Conservation (phyloP, 2,113 vertebrate genomes). For the Erinaceus europaeus region DNA sequence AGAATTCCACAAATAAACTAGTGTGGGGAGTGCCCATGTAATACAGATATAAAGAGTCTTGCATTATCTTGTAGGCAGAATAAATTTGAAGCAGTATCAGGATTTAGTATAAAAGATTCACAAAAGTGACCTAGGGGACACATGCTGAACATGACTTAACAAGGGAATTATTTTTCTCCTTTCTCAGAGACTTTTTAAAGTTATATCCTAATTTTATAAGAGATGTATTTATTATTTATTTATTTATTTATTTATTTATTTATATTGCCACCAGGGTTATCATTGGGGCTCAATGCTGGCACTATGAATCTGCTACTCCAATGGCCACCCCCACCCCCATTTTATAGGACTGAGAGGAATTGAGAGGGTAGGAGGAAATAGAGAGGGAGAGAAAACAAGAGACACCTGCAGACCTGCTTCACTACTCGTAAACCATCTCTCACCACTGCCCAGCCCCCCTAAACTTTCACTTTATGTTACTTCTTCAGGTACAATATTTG, state of each 20-base stretch:
- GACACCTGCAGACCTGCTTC: no score
- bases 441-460: no score
- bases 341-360: no score
- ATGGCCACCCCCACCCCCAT: no score
- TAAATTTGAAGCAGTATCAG: not conserved
- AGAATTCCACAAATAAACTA: not conserved
- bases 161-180: not conserved
- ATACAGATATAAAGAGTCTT: not conserved
- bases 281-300: no score
- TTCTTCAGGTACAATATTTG: not conserved
- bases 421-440: no score
- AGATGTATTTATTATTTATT: no score
- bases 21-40: not conserved
- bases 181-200: not conserved
- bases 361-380: no score
- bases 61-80: not conserved
- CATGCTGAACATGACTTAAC: not conserved
- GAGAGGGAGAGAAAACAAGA: no score
- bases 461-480: not conserved
- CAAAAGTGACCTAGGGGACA: not conserved
- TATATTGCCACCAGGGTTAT: no score
- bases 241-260: no score
- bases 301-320: no score
- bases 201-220: not conserved
- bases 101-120: not conserved